These are phyloP conservation scores for Mesembrinibis cayennensis DNA, from an alignment of 2,113 vertebrate genomes.

Conservation along the genomic window DNA sequence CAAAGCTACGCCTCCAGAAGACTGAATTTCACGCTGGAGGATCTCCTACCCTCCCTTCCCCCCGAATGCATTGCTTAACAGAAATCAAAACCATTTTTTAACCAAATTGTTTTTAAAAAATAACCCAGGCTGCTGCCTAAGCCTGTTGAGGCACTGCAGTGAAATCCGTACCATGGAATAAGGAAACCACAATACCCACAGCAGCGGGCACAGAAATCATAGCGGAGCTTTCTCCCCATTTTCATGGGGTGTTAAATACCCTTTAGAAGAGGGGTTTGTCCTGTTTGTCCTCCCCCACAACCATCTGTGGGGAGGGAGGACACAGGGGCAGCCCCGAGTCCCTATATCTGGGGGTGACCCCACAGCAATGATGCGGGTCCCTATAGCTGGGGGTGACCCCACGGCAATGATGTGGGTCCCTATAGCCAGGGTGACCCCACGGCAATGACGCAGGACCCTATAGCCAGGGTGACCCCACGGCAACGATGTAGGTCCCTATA, in stretches of 20 bases:
- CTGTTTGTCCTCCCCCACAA: too few relatives aligned
- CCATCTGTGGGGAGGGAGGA: not conserved
- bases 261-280: not conserved
- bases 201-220: rapidly evolving
- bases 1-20: not conserved
- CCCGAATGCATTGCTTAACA: rapidly evolving
- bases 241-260: rapidly evolving
- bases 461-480: not conserved
- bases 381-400: too few relatives aligned
- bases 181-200: rapidly evolving
- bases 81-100: not conserved
- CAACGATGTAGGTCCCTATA: too few relatives aligned
- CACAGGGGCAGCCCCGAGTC: not conserved
- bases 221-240: not conserved
- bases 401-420: rapidly evolving
- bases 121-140: not conserved
- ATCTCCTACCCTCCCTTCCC: not conserved
- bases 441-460: rapidly evolving
- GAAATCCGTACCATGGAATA: rapidly evolving
- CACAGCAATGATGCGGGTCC: rapidly evolving
- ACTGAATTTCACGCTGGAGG: not conserved
- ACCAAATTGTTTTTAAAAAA: not conserved
- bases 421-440: rapidly evolving
- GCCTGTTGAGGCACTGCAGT: not conserved
- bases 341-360: not conserved